Conservation (phyloP, 2,888 invertebrate genomes). For the Ectemnius lituratus region DNA sequence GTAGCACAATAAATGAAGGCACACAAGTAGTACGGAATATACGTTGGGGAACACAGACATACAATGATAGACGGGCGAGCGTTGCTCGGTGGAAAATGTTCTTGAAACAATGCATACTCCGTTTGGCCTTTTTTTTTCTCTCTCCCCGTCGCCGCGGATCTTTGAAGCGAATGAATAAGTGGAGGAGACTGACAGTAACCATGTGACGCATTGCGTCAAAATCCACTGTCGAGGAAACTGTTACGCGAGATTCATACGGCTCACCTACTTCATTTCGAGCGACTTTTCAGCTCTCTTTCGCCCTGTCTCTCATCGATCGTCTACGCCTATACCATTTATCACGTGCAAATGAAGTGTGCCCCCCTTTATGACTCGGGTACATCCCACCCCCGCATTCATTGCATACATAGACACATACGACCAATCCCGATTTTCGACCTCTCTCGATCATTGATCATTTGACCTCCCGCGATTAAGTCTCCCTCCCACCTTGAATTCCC, state of each 20-base stretch:
- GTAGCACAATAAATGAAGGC: too few species aligned
- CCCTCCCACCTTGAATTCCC: conserved; percentile 14
- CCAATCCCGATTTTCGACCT: too few species aligned
- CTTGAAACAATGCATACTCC: neutral
- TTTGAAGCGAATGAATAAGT: neutral
- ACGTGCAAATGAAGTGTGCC: conserved; percentile 9
- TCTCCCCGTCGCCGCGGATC: neutral
- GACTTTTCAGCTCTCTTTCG: neutral
- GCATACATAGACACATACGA: too few species aligned
- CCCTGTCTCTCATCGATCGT: conserved; percentile 17
- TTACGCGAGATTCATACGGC: conserved; percentile 30
- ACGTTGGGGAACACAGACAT: too few species aligned
- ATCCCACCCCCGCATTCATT: neutral
- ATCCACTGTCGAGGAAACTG: conserved; percentile 47
- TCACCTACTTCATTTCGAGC: conserved; percentile 5
- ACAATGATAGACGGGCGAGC: neutral
- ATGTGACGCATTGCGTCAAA: conserved; percentile 61
- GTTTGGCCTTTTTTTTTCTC: neutral
- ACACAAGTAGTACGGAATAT: too few species aligned
- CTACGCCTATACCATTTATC: neutral
- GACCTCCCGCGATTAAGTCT: conserved; percentile 6
- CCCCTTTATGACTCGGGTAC: conserved; percentile 3
- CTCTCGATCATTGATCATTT: conserved; percentile 26
- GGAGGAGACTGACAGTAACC: conserved; percentile 44
- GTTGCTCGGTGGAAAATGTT: too few species aligned